phyloP scores from a whole-genome alignment of 2,888 invertebrate species.

The Oconnorella tubifera region DNA sequence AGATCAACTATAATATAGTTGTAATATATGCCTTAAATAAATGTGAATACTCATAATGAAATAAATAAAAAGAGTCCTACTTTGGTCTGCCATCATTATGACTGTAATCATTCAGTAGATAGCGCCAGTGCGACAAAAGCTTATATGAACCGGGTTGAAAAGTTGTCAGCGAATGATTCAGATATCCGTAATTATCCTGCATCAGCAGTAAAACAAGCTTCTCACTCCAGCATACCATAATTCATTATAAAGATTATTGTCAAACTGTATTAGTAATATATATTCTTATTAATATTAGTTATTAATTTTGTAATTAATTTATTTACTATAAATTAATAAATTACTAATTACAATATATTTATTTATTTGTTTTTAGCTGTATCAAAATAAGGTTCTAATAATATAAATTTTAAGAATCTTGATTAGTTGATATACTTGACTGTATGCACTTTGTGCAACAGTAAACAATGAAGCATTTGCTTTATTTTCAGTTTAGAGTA shows the following conservation, averaged over 20 bases:
- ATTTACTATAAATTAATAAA: too few species aligned
- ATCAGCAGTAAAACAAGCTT: constrained; percentile 8
- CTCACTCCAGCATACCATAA: not conserved
- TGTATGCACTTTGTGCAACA: too few species aligned
- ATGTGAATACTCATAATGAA: too few species aligned
- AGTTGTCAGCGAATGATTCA: constrained; percentile 32
- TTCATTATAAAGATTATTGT: not conserved
- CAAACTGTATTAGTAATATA: not conserved
- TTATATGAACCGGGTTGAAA: constrained; percentile 59
- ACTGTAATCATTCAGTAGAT: constrained; percentile 60
- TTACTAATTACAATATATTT: too few species aligned
- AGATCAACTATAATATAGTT: not conserved
- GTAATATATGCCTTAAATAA: too few species aligned
- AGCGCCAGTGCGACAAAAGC: constrained; percentile 66
- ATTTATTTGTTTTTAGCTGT: too few species aligned
- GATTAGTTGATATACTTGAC: too few species aligned
- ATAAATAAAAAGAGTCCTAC: not conserved
- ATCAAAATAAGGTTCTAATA: too few species aligned
- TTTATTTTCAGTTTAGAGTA: not conserved
- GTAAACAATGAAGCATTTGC: not conserved
- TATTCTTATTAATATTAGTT: not conserved
- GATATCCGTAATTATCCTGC: constrained; percentile 30
- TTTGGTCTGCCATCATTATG: not conserved
- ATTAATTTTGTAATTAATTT: too few species aligned
- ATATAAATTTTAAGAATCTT: too few species aligned